These are phyloP conservation scores for Ceratitis capitata DNA, from an alignment of 1,140 invertebrate genomes.

Conservation along the genomic window DNA sequence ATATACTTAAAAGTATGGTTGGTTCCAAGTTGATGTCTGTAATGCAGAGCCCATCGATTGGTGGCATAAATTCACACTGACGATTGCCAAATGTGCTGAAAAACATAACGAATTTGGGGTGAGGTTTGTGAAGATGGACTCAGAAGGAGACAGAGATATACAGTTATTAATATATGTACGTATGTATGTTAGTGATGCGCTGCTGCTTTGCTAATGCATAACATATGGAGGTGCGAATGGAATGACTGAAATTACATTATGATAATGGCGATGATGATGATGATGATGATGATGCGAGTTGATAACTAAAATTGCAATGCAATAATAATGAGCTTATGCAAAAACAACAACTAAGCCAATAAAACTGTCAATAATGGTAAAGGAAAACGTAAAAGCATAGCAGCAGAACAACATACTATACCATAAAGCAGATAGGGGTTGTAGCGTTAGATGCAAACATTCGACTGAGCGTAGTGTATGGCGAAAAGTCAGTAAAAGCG, in stretches of 20 bases:
- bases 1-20: neutral
- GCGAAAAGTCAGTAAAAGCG: too few species aligned
- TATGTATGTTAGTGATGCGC: neutral
- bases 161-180: too few species aligned
- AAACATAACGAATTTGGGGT: constrained; percentile 7
- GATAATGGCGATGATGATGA: too few species aligned
- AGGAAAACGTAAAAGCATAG: neutral
- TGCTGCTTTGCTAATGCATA: neutral
- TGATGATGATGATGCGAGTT: neutral
- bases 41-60: neutral
- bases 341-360: neutral
- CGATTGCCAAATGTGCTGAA: neutral
- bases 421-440: too few species aligned
- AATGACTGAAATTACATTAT: neutral
- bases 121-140: too few species aligned
- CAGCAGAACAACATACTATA: too few species aligned
- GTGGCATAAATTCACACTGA: neutral
- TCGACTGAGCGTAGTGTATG: too few species aligned
- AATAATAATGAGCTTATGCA: constrained; percentile 25
- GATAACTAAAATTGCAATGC: neutral
- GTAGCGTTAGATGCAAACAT: too few species aligned
- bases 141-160: too few species aligned
- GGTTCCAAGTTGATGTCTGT: neutral
- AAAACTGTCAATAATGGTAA: neutral
- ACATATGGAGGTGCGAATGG: neutral